phyloP scores from a whole-genome alignment of 2,113 vertebrate species.

The Sula dactylatra region DNA sequence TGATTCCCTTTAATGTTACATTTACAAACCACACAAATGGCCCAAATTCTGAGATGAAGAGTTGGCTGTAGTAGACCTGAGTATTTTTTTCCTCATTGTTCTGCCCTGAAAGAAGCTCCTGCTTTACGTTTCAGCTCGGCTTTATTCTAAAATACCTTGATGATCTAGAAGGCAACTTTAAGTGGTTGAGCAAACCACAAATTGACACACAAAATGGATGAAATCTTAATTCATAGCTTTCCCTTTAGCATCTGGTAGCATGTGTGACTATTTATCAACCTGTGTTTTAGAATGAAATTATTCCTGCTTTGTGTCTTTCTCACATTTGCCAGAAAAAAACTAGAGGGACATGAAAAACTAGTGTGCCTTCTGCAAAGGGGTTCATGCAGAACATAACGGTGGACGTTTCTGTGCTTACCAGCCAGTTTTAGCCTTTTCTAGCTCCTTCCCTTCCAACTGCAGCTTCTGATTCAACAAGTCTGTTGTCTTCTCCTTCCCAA shows the following conservation, averaged over 20 bases:
- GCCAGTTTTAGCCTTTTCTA: background rate
- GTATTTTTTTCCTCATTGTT: slow-evolving; percentile 10
- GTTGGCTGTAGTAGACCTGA: background rate
- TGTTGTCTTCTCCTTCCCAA: background rate
- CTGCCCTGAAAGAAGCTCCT: background rate
- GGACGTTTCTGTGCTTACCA: background rate
- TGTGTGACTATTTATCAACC: background rate
- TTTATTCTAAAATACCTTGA: background rate
- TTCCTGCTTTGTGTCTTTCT: background rate
- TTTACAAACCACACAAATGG: slow-evolving; percentile 54
- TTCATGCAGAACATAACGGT: accelerated
- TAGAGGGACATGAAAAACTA: background rate
- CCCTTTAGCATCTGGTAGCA: background rate
- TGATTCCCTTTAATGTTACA: slow-evolving; percentile 23
- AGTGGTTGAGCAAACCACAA: background rate
- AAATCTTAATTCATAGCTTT: slow-evolving; percentile 1
- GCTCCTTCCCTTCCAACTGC: background rate
- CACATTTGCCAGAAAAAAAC: background rate
- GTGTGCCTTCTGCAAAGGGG: background rate
- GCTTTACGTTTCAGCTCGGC: background rate
- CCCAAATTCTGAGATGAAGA: background rate
- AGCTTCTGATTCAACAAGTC: background rate
- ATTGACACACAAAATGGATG: background rate
- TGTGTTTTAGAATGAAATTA: background rate
- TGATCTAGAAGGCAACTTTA: background rate